A percentile compares a stretch with the other conserved stretches of the same genome.
Evolutionary conservation across 2,797 vertebrate species (phyloP).

Genomic region (Helarctos malayanus): DNA sequence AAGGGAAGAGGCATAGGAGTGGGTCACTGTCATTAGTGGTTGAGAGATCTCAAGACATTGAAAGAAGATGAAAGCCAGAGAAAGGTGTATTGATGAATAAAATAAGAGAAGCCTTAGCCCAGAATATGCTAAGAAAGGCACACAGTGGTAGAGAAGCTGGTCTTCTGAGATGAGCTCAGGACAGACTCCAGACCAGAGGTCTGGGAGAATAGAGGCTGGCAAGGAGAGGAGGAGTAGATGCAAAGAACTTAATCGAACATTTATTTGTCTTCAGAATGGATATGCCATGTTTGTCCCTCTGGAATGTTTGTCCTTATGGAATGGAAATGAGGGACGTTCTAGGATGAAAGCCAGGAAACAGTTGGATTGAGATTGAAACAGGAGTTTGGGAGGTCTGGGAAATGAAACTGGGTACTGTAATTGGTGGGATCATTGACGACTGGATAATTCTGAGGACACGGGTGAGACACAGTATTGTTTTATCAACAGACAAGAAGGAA

Average conservation of each 20-base stretch:
- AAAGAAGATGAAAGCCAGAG: neutral
- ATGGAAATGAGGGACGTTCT: neutral
- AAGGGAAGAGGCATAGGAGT: neutral
- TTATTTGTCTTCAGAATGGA: neutral
- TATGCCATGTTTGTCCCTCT: too few relatives aligned
- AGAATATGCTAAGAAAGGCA: neutral
- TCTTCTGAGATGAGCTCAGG: neutral
- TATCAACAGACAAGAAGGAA: neutral
- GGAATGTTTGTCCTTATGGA: too few relatives aligned
- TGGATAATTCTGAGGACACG: neutral
- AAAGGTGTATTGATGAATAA: neutral
- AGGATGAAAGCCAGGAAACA: neutral
- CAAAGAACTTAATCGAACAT: neutral
- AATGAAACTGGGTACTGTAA: neutral
- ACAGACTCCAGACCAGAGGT: neutral
- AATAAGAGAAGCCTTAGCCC: neutral
- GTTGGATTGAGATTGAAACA: neutral
- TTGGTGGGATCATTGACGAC: neutral
- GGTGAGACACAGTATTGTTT: neutral
- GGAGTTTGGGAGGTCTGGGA: neutral
- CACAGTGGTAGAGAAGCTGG: neutral
- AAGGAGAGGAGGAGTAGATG: neutral
- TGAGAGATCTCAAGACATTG: neutral
- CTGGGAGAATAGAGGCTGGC: neutral
- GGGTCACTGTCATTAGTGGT: rapidly evolving